phyloP scores from a whole-genome alignment of 2,113 vertebrate genomes.

The Labeo rohita region DNA sequence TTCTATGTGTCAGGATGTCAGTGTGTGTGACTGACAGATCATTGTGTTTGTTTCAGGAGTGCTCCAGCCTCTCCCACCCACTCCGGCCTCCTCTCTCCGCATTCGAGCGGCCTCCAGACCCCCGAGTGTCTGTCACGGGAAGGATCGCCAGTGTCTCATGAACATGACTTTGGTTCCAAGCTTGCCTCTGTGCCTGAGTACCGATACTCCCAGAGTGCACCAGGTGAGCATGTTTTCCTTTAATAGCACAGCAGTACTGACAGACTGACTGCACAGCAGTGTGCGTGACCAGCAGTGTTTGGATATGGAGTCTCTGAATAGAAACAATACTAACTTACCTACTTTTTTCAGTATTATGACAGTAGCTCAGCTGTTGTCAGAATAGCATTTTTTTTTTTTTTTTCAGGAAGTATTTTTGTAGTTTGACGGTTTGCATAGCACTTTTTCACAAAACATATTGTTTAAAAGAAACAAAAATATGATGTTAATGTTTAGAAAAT shows the following conservation, averaged over 20 bases:
- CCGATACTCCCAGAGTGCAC: slow-evolving; percentile 94
- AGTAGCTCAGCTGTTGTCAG: neutral
- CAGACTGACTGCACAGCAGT: neutral
- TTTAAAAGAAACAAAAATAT: neutral
- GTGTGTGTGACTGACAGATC: neutral
- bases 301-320: neutral
- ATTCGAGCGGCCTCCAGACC: slow-evolving; percentile 94
- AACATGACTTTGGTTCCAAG: slow-evolving; percentile 91
- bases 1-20: neutral
- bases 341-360: neutral
- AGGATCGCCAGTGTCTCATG: slow-evolving; percentile 92
- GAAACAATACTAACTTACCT: neutral
- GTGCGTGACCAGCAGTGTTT: neutral
- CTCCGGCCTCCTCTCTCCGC: slow-evolving; percentile 91
- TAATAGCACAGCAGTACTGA: neutral
- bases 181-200: slow-evolving; percentile 93
- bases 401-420: neutral
- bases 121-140: slow-evolving; percentile 96
- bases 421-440: neutral
- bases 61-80: slow-evolving; percentile 97
- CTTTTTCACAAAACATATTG: too few species aligned
- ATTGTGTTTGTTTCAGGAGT: slow-evolving; percentile 77
- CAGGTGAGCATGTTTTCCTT: slow-evolving; percentile 77
- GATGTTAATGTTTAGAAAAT: neutral
- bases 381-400: neutral